These are phyloP conservation scores for Brachypteracias leptosomus DNA, from an alignment of 2,113 vertebrate species.

Conservation along the genomic window DNA sequence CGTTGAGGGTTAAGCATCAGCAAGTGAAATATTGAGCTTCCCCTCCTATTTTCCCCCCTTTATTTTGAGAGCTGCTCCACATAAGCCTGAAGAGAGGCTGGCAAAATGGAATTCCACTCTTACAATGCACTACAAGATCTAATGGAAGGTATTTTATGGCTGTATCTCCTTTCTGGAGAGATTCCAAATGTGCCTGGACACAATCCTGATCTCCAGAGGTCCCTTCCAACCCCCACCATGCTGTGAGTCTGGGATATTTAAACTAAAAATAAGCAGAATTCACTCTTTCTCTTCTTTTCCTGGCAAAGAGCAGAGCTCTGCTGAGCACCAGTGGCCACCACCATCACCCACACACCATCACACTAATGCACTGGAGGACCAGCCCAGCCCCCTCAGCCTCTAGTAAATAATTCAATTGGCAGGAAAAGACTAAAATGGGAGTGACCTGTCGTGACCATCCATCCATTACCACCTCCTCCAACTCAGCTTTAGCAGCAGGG, in stretches of 20 bases:
- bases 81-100: not conserved
- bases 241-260: not conserved
- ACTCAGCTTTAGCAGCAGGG: not conserved
- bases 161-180: too few relatives aligned
- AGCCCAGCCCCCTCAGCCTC: not conserved
- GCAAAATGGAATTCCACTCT: not conserved
- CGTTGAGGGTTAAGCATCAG: not conserved
- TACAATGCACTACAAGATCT: not conserved
- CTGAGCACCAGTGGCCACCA: not conserved
- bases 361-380: not conserved
- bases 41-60: not conserved
- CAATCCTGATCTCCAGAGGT: too few relatives aligned
- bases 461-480: not conserved
- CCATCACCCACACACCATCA: not conserved
- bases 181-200: too few relatives aligned
- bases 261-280: not conserved
- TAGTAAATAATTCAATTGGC: conserved; percentile 2
- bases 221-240: too few relatives aligned
- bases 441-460: not conserved
- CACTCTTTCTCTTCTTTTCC: not conserved
- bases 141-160: not conserved
- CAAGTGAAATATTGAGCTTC: not conserved
- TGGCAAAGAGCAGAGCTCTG: not conserved
- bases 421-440: not conserved
- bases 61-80: not conserved